These are phyloP conservation scores for Caerostris extrusa DNA, from an alignment of 1,140 invertebrate genomes.

Conservation along the genomic window DNA sequence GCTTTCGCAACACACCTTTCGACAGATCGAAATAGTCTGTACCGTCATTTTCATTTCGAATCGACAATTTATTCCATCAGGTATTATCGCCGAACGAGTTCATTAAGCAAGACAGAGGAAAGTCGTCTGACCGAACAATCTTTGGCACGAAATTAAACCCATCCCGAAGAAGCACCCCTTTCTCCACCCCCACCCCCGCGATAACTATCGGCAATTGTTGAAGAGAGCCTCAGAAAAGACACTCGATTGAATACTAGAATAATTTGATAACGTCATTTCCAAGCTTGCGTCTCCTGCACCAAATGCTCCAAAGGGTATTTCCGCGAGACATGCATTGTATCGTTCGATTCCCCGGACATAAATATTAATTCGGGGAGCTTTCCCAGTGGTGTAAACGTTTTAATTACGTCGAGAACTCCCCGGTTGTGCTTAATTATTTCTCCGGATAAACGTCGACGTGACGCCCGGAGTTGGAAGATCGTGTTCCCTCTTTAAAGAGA, in stretches of 20 bases:
- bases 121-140: not conserved
- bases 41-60: not conserved
- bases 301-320: conserved; percentile 19
- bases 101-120: not conserved
- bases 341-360: conserved; percentile 11
- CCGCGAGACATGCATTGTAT: not conserved
- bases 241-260: conserved; percentile 29
- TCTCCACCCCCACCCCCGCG: not conserved
- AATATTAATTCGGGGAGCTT: conserved; percentile 19
- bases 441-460: not conserved
- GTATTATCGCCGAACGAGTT: conserved; percentile 8
- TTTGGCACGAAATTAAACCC: too few relatives aligned
- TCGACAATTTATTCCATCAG: conserved; percentile 8
- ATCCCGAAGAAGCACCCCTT: too few relatives aligned
- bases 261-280: conserved; percentile 31
- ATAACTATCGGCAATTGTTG: not conserved
- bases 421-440: conserved; percentile 57
- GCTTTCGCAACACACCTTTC: not conserved
- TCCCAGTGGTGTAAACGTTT: conserved; percentile 34
- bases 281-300: not conserved
- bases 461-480: not conserved
- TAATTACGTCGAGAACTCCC: conserved; percentile 15
- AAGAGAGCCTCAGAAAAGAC: conserved; percentile 38
- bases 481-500: not conserved
- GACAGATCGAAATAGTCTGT: not conserved